Evolutionary conservation across 2,797 vertebrate genomes (phyloP).

Genomic region (Sebastes oblongus): DNA sequence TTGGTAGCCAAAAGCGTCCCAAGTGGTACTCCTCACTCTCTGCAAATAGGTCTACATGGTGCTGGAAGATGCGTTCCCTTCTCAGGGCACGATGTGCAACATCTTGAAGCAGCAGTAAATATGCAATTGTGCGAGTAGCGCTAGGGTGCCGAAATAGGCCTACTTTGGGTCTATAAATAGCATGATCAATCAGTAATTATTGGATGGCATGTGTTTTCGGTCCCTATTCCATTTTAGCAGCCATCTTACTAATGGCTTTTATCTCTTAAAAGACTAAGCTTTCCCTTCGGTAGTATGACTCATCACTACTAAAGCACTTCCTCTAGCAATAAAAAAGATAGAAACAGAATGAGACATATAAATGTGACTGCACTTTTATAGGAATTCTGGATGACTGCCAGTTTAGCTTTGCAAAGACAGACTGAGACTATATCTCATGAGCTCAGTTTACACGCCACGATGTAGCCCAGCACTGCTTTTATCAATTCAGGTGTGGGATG

Average conservation of each 20-base stretch:
- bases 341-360: background rate
- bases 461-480: background rate
- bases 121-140: rapidly evolving
- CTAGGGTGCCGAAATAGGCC: no score
- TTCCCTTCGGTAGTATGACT: background rate
- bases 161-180: no score
- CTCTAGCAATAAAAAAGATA: background rate
- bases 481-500: background rate
- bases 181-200: no score
- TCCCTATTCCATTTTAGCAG: background rate
- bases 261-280: background rate
- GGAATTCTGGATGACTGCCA: background rate
- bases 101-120: no score
- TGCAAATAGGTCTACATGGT: no score
- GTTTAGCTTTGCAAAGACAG: background rate
- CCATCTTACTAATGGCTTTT: background rate
- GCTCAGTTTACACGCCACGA: background rate
- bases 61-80: rapidly evolving
- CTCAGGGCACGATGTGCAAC: no score
- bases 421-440: background rate
- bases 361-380: background rate
- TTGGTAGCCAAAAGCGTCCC: no score
- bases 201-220: background rate
- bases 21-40: no score
- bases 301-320: background rate